These are phyloP conservation scores for Berghia stephanieae DNA, from an alignment of 1,140 invertebrate genomes.

Conservation along the genomic window DNA sequence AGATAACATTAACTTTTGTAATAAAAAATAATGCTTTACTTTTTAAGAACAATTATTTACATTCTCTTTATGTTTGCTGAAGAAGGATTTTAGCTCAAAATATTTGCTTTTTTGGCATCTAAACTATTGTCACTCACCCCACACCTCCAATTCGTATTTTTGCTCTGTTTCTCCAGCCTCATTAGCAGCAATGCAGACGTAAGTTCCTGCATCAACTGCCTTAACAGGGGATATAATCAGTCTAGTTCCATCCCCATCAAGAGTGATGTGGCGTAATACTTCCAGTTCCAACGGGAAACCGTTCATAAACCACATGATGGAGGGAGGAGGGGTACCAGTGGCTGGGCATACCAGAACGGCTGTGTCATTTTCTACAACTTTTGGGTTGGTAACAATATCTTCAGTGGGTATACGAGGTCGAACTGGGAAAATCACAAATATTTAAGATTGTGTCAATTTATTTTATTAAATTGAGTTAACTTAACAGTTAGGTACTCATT, in stretches of 20 bases:
- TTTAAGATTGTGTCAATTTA: slow-evolving; percentile 9
- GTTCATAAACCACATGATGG: slow-evolving; percentile 64
- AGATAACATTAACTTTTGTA: too few species aligned
- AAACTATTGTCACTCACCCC: slow-evolving; percentile 52
- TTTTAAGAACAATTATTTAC: too few species aligned
- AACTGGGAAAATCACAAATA: slow-evolving; percentile 51
- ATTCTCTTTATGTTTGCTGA: too few species aligned
- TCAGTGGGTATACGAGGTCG: slow-evolving; percentile 58
- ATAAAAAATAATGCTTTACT: too few species aligned
- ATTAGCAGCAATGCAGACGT: slow-evolving; percentile 52
- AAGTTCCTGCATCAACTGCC: slow-evolving; percentile 46
- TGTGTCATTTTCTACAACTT: slow-evolving; percentile 49
- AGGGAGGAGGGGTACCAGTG: slow-evolving; percentile 65
- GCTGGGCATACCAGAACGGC: slow-evolving; percentile 62
- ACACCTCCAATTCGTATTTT: slow-evolving; percentile 63
- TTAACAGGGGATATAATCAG: slow-evolving; percentile 39
- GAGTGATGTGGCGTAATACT: slow-evolving; percentile 15
- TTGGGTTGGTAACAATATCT: slow-evolving; percentile 45
- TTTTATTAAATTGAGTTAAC: too few species aligned
- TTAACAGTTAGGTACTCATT: too few species aligned
- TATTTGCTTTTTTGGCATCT: too few species aligned
- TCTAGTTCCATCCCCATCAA: slow-evolving; percentile 34
- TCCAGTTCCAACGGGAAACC: slow-evolving; percentile 43
- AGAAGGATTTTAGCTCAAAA: too few species aligned
- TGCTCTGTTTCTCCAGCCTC: slow-evolving; percentile 63